Evolutionary conservation across 2,113 vertebrate genomes (phyloP), one percentile per base, ranked within the genome.

Genomic region (Syrrhaptes paradoxus): DNA sequence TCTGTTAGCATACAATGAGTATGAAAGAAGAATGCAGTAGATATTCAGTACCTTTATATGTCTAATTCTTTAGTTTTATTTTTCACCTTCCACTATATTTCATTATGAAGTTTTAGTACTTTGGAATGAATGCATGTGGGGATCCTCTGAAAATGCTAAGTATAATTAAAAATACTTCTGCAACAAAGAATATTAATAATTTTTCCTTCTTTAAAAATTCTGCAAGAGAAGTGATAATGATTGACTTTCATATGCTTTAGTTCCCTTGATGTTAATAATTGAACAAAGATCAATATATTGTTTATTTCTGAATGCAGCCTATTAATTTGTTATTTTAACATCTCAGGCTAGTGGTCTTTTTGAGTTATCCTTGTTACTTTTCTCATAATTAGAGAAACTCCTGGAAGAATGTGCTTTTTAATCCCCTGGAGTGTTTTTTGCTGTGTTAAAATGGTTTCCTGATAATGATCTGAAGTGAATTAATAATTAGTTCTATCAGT

Each of bases 391-490:
- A 48, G 45, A 68, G 90, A 63, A 66, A 62, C 13, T 72, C 7
- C 48, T 70, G 31, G 36, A 78, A 83, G 13, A 74, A 71, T 13
- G 21, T 58, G 49, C 78, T 92, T 68, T 75, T 76, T 49, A 84
- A 2, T 62, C 25, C 68, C 41, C 46, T 34, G 11, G 26, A 48
- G 52, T 24, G 1, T 9, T 78, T 79, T 58, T 72, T 43, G 3
- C 74, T 43, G 10, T 7, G 1, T 81, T 48, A 55, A 90, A 90
- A 49, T 54, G 68, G 49, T 80, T 87, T 76, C 52, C 36, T 68
- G 75, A 71, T 84, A 86, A 81, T 87, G 67, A 89, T 89, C 81
- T 80, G 41, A 67, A 81, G 41, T 84, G 58, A 92, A 83, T 70
- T 77, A 84, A 86, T 62, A 41, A 62, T 89, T 73, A 90, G 25